phyloP scores from a whole-genome alignment of 1,140 invertebrate species.

The Heliconius nattereri region DNA sequence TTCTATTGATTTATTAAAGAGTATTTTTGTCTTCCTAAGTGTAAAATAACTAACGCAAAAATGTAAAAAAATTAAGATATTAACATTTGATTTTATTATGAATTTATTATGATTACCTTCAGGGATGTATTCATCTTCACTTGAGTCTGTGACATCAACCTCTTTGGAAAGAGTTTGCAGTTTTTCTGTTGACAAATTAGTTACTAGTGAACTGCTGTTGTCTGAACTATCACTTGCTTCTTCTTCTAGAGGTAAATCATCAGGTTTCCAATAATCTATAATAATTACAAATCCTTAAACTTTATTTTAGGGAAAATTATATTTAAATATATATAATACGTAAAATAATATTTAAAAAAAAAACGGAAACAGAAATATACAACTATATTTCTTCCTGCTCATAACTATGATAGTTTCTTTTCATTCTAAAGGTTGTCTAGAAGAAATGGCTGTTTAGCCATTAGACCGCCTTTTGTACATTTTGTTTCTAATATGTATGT shows the following conservation, averaged over 20 bases:
- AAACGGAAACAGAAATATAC: too few species aligned
- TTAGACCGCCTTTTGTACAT: too few species aligned
- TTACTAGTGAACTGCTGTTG: conserved; percentile 72
- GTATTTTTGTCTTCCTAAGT: too few species aligned
- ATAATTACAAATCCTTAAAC: not conserved
- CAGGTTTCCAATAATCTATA: conserved; percentile 74
- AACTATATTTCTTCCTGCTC: too few species aligned
- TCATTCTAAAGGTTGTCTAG: too few species aligned
- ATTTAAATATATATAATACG: too few species aligned
- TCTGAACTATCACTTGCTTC: conserved; percentile 75
- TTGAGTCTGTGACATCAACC: conserved; percentile 70
- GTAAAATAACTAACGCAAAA: too few species aligned
- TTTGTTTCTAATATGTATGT: too few species aligned
- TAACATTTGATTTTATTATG: not conserved
- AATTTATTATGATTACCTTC: conserved; percentile 46
- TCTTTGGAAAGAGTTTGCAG: conserved; percentile 65
- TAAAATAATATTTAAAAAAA: too few species aligned
- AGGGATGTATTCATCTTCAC: conserved; percentile 77
- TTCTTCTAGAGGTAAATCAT: conserved; percentile 67
- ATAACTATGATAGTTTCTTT: too few species aligned
- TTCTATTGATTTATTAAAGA: too few species aligned
- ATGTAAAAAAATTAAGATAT: not conserved
- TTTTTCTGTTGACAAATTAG: conserved; percentile 72
- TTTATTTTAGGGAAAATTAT: not conserved
- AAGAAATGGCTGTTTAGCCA: too few species aligned